Base-by-base conservation (phyloP, 2,888 invertebrate genomes). In the Clistopyga incitator region DNA sequence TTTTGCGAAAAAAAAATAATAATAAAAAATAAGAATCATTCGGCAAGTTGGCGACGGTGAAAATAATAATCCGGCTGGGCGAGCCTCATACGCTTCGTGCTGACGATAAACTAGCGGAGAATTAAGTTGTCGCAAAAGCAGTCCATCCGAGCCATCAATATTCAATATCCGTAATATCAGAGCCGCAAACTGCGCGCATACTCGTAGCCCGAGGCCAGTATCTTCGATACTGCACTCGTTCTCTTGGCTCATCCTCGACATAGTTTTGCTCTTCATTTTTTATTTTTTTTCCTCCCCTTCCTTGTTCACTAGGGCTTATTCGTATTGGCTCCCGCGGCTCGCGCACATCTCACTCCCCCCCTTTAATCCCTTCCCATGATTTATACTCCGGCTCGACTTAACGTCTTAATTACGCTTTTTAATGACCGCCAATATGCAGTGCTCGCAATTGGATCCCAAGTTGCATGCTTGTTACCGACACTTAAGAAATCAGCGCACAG, bases 131-230 rank as follows among this genome's bases (percentile, higher is more conserved):
- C 80, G 59, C 52, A 61, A 67, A 65, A 79, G 70, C 75, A 25
- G 38, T 61, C 70, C 34, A 54, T 79, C 77, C 61, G 20, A 56
- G 81, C 81, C 83, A 87, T 88, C 87, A 86, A 86, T 88, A 88
- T 88, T 87, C 87, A 87, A 87, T 88, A 88, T 86, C 84, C 79
- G 82, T 84, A 82, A 86, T 84, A 86, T 84, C 74, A 82, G 54
- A 56, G 77, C 68, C 82, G 68, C 64, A 54, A 71, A 67, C 76
- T 59, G 61, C 29, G 45, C 34, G 61, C 18, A 70, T 25, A 29
- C 38, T 64, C 23, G 68, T 61, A 47, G 78, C 70, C 74, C 64
- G 70, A 45, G 71, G 82, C 80, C 11, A 45, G 45, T 38, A 64
- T 59, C 56, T 23, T 68, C 61, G 38, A 13, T 56, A 34, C 65